phyloP scores from a whole-genome alignment of 2,797 vertebrate species.

The Halcyon chelicuti region DNA sequence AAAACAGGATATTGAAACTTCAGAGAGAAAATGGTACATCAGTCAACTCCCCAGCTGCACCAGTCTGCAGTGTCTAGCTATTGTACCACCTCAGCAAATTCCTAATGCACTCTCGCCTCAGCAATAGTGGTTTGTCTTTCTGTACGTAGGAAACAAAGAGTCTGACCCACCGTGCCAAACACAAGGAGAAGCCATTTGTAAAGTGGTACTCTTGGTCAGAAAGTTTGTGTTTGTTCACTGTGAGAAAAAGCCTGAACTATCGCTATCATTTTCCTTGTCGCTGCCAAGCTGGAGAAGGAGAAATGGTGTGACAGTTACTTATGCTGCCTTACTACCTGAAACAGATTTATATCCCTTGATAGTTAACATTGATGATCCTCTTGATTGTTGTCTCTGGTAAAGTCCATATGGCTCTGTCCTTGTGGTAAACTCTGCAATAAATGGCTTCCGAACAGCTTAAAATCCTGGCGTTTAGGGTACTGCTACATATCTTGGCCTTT shows the following conservation, averaged over 20 bases:
- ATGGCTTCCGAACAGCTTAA: not conserved
- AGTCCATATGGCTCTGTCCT: not conserved
- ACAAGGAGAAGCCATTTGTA: not conserved
- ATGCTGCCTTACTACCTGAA: not conserved
- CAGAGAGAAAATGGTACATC: not conserved
- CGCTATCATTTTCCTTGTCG: not conserved
- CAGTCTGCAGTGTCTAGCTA: not conserved
- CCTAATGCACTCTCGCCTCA: not conserved
- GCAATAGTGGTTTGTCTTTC: not conserved
- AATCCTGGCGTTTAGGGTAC: not conserved
- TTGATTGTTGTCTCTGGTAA: not conserved
- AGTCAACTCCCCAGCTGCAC: not conserved
- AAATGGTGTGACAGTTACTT: not conserved
- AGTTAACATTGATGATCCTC: not conserved
- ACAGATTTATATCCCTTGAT: not conserved
- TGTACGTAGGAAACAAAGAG: not conserved
- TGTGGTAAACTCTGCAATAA: not conserved
- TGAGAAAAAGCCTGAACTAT: not conserved
- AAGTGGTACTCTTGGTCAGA: not conserved
- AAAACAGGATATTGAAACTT: not conserved
- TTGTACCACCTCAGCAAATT: not conserved
- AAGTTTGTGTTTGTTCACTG: not conserved
- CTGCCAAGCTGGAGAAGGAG: not conserved
- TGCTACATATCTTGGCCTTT: not conserved
- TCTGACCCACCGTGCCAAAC: not conserved